These are phyloP conservation scores for Momotus momota DNA, from an alignment of 2,797 vertebrate genomes.

Conservation along the genomic window DNA sequence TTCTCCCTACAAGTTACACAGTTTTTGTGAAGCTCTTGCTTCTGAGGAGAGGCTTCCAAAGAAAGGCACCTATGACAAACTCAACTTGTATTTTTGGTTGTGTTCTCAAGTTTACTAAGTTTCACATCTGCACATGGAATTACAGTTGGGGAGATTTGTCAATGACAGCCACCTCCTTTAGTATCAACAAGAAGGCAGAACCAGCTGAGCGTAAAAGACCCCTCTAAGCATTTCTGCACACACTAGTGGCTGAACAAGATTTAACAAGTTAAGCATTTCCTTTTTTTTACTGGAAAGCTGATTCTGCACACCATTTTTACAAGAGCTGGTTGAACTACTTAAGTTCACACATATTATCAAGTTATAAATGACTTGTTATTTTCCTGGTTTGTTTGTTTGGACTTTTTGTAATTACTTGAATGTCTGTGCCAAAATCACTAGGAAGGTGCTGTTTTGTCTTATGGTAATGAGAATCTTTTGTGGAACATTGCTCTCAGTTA, in stretches of 20 bases:
- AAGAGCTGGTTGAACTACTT: background rate
- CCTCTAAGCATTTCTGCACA: slow-evolving; percentile 28
- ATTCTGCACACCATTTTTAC: background rate
- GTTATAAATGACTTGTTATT: background rate
- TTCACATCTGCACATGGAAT: background rate
- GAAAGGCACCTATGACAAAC: background rate
- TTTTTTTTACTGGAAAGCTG: slow-evolving; percentile 46
- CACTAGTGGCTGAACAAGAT: slow-evolving; percentile 26
- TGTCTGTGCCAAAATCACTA: background rate
- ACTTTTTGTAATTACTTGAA: background rate
- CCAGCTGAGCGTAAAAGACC: background rate
- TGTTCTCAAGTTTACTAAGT: background rate
- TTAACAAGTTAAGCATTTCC: slow-evolving; percentile 61
- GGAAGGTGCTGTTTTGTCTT: background rate
- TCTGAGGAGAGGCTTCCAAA: background rate
- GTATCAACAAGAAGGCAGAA: slow-evolving; percentile 3
- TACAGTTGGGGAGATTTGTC: background rate
- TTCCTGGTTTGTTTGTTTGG: background rate
- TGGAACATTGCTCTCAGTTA: background rate
- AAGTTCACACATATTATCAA: background rate
- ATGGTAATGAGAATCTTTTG: background rate
- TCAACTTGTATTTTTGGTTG: background rate
- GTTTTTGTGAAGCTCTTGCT: background rate
- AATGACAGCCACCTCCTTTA: background rate
- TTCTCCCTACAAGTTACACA: background rate